phyloP scores from a whole-genome alignment of 2,888 invertebrate genomes.

The Catonia carolina region DNA sequence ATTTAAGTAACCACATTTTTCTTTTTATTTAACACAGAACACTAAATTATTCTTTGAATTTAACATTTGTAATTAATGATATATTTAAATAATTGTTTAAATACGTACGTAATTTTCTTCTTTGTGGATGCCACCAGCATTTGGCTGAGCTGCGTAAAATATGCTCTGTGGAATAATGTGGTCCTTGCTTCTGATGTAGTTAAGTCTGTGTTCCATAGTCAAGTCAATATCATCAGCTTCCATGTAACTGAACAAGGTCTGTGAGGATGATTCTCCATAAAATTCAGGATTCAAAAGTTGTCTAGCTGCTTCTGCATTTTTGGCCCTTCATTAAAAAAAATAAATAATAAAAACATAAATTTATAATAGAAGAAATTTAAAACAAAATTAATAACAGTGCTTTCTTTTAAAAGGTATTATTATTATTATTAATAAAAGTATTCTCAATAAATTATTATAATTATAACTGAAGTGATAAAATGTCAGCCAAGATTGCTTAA shows the following conservation, averaged over 20 bases:
- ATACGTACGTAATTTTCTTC: conserved; percentile 33
- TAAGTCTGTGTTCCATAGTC: conserved; percentile 42
- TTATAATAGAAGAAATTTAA: too few species aligned
- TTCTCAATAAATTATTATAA: background rate
- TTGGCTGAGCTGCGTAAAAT: conserved; percentile 36
- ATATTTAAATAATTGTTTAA: background rate
- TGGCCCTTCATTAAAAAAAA: conserved; percentile 42
- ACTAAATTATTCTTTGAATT: too few species aligned
- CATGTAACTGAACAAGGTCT: conserved; percentile 29
- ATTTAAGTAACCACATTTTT: too few species aligned
- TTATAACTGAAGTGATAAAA: background rate
- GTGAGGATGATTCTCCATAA: conserved; percentile 33
- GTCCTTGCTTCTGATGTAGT: conserved; percentile 53
- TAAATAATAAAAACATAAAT: background rate
- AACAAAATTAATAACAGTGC: background rate
- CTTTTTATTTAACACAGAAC: too few species aligned
- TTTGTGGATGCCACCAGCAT: conserved; percentile 41
- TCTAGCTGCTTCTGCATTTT: conserved; percentile 47
- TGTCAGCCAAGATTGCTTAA: too few species aligned
- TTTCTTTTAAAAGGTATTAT: too few species aligned
- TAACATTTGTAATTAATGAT: too few species aligned
- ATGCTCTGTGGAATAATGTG: conserved; percentile 48
- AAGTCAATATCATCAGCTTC: conserved; percentile 41
- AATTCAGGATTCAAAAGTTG: conserved; percentile 44
- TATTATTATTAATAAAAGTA: too few species aligned